phyloP scores from a whole-genome alignment of 2,888 invertebrate species.

The Metacarcinus magister region DNA sequence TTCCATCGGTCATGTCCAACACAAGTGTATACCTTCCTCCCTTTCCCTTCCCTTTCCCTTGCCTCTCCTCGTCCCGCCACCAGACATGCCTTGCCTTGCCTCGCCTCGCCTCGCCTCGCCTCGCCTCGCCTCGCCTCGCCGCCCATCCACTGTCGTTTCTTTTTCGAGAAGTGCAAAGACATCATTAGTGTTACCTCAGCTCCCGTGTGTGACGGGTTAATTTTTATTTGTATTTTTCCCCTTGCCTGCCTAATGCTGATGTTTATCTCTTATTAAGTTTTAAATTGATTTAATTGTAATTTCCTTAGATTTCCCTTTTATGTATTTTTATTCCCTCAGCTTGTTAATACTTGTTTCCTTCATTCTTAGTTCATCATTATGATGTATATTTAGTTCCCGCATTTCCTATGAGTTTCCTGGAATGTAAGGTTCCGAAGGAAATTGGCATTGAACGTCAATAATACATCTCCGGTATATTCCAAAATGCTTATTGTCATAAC shows the following conservation, averaged over 20 bases:
- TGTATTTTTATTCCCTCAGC: not conserved
- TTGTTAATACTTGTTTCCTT: not conserved
- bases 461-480: no score
- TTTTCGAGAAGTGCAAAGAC: slow-evolving; percentile 14
- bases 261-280: not conserved
- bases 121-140: not conserved
- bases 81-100: not conserved
- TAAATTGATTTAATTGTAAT: not conserved
- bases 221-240: not conserved
- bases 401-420: no score
- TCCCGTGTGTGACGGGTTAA: not conserved
- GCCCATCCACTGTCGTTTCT: not conserved
- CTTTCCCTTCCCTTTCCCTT: not conserved
- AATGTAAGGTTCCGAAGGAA: no score
- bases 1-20: not conserved
- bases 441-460: no score
- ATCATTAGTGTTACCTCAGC: slow-evolving; percentile 26
- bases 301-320: not conserved
- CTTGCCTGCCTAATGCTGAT: not conserved
- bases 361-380: no score
- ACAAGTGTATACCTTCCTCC: not conserved
- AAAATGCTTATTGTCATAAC: no score
- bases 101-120: not conserved
- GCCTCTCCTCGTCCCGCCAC: not conserved
- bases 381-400: no score